A percentile compares a stretch with the other conserved stretches of the same genome.
Conservation (phyloP, 2,888 invertebrate species). For the Heteromurus nitidus region DNA sequence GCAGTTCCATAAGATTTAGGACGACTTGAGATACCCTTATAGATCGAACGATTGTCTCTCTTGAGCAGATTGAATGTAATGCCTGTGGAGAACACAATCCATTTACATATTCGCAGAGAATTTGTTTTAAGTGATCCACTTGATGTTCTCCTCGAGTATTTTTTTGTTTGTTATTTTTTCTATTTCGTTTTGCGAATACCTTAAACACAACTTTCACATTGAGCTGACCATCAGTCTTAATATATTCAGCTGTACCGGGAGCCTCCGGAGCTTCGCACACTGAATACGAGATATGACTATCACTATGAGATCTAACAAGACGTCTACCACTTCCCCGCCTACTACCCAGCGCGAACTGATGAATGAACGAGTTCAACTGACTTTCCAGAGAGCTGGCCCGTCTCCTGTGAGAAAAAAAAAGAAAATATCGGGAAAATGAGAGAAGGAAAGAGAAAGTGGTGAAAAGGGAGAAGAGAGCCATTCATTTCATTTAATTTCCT, state of each 20-base stretch:
- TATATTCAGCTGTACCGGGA: constrained; percentile 91
- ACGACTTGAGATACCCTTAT: constrained; percentile 94
- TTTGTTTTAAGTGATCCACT: no score
- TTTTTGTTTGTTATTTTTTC: no score
- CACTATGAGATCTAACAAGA: constrained; percentile 90
- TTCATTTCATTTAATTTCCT: no score
- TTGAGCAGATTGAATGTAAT: constrained; percentile 88
- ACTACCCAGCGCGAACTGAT: constrained; percentile 76
- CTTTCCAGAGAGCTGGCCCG: constrained; percentile 85
- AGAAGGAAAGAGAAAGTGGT: no score
- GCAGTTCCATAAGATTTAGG: constrained; percentile 91
- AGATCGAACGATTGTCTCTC: constrained; percentile 89
- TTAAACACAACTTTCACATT: constrained; percentile 91
- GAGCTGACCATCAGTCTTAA: constrained; percentile 95
- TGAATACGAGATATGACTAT: constrained; percentile 92
- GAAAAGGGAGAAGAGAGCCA: no score
- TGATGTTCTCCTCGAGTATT: no score
- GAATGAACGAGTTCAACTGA: constrained; percentile 83
- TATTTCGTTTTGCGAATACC: constrained; percentile 77
- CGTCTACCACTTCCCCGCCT: constrained; percentile 80
- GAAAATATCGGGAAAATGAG: no score
- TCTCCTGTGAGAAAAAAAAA: constrained; percentile 52
- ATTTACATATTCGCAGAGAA: not conserved
- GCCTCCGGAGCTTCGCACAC: constrained; percentile 91
- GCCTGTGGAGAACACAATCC: constrained; percentile 78